Conservation (phyloP, 1,140 invertebrate genomes). For the Eueides isabella region DNA sequence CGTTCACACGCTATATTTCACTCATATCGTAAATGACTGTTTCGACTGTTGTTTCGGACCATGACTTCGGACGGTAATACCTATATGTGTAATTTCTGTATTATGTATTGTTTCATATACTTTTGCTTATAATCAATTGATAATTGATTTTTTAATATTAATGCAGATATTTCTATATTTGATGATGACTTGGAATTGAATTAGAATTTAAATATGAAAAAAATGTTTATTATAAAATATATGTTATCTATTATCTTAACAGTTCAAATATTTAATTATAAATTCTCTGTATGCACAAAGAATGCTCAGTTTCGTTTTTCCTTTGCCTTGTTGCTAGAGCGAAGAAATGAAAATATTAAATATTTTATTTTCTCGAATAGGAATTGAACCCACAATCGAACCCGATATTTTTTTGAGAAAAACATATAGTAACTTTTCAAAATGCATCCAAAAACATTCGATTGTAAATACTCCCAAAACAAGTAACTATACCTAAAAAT, state of each 20-base stretch:
- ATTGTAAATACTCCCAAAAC: slow-evolving; percentile 18
- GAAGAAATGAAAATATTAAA: too few relatives aligned
- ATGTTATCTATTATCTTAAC: too few relatives aligned
- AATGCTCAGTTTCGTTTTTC: too few relatives aligned
- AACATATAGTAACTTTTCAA: background rate
- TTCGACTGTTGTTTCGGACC: background rate
- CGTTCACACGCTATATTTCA: slow-evolving; percentile 55
- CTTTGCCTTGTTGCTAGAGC: too few relatives aligned
- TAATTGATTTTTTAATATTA: background rate
- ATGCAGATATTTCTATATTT: too few relatives aligned
- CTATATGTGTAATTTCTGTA: background rate
- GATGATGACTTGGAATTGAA: too few relatives aligned
- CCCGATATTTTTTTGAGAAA: background rate
- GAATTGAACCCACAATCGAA: too few relatives aligned
- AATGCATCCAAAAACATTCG: background rate
- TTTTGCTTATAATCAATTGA: background rate
- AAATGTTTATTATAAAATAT: too few relatives aligned
- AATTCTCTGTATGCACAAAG: too few relatives aligned
- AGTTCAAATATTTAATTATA: too few relatives aligned
- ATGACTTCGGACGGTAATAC: background rate
- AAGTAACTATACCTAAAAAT: slow-evolving; percentile 57
- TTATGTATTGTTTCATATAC: background rate
- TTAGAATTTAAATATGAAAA: too few relatives aligned
- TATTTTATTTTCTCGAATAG: too few relatives aligned
- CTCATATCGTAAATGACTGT: slow-evolving; percentile 2